Percentiles rank a stretch among this genome's conserved stretches.
Conservation (phyloP, 2,888 invertebrate species). For the Pandemis corylana region DNA sequence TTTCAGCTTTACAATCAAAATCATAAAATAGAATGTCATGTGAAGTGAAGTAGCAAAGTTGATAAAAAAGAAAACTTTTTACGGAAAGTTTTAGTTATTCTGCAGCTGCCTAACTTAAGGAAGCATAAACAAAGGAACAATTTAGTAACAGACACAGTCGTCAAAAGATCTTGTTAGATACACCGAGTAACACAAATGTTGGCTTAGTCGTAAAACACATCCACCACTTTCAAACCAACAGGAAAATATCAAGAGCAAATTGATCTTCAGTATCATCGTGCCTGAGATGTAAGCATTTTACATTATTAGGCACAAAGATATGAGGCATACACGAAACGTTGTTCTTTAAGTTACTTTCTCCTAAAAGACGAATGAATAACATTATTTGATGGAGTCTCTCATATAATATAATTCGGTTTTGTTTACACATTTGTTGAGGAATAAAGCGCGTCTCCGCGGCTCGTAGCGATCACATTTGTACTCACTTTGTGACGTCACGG, state of each 20-base stretch:
- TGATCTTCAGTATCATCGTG: not conserved
- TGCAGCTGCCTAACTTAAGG: too few species aligned
- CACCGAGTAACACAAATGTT: too few species aligned
- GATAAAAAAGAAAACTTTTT: too few species aligned
- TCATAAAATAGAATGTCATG: too few species aligned
- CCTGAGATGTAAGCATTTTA: not conserved
- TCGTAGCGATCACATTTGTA: constrained; percentile 26
- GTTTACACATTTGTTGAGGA: constrained; percentile 17
- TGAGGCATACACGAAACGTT: not conserved
- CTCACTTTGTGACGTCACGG: constrained; percentile 29
- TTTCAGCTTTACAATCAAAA: not conserved
- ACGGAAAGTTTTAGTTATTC: too few species aligned
- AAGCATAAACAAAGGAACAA: too few species aligned
- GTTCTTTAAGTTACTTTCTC: not conserved
- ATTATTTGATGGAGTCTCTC: constrained; percentile 7
- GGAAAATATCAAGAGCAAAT: not conserved
- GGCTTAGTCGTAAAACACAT: not conserved
- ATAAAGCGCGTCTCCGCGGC: constrained; percentile 5
- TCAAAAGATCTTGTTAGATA: too few species aligned
- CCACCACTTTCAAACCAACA: not conserved
- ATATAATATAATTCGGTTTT: constrained; percentile 20
- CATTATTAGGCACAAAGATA: not conserved
- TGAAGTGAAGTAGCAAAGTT: too few species aligned
- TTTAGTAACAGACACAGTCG: too few species aligned
- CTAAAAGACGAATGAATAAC: not conserved